Base-by-base conservation (phyloP, 2,888 invertebrate genomes). In the Boloria euphrosyne region DNA sequence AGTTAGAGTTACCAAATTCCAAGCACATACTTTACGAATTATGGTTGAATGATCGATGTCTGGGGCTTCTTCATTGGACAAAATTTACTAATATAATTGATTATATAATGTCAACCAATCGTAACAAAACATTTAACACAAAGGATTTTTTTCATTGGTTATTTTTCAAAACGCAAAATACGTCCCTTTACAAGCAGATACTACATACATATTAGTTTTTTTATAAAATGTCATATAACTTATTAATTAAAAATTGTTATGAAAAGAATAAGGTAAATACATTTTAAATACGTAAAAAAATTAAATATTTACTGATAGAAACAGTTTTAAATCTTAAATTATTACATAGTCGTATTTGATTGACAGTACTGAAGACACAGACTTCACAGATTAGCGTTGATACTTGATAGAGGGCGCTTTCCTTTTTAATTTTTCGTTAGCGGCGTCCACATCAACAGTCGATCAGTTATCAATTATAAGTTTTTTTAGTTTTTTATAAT, bases 111-210 rank as follows among this genome's bases (percentile, higher is more conserved):
- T 72, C 4, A 49, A 73, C 90, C 90, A 90, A 90, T 89, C 52
- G 69, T 17, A 75, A 67, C 72, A 62, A 74, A 79, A 87, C 90
- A 89, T 88, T 86, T 89, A 88, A 82, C 78, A 71, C 75, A 59
- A 71, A 71, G 70, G 62, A 73, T 71, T 62, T 14, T 67, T 76
- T 61, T 76, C 72, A 86, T 86, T 86, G 84, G 84, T 69, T 52
- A 66, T 61, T 68, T 75, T 51, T 22, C 31, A 66, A 38, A 27
- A 13, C 16, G 3, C 17, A 3, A 3, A 10, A 2, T 14, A 73
- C 79, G 80, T 76, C 83, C 72, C 80, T 31, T 78, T 80, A 1
- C 14, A 80, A 64, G 75, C 73, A 70, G 49, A 7, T 70, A n/a
- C 65, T 31, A 54, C 22, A 65, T 46, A 18, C 13, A 44, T 18